These are phyloP conservation scores for Hemicrepidius hirtus DNA, from an alignment of 2,888 invertebrate species.

Conservation along the genomic window DNA sequence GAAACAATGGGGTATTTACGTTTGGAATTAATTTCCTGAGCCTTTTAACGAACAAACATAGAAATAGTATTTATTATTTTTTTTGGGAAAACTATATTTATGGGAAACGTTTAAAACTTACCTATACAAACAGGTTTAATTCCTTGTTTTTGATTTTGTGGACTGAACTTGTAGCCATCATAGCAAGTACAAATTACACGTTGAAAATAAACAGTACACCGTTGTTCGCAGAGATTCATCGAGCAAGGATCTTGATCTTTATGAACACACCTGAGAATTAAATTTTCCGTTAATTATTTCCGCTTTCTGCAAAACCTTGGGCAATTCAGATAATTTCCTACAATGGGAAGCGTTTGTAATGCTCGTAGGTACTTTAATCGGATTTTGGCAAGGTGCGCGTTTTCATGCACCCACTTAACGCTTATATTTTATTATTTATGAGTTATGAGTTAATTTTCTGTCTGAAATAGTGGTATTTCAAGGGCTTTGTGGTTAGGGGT, in stretches of 20 bases:
- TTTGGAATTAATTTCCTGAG: not conserved
- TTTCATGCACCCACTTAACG: slow-evolving; percentile 27
- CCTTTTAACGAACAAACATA: too few species aligned
- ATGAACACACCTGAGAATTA: slow-evolving; percentile 75
- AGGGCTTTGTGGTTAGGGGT: not conserved
- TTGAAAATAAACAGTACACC: slow-evolving; percentile 78
- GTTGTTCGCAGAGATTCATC: slow-evolving; percentile 79
- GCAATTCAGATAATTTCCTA: slow-evolving; percentile 11
- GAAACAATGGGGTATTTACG: slow-evolving; percentile 14
- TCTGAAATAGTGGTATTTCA: slow-evolving; percentile 5
- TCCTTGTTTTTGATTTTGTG: slow-evolving; percentile 75
- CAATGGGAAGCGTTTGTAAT: slow-evolving; percentile 30
- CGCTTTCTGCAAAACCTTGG: slow-evolving; percentile 41
- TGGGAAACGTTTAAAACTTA: too few species aligned
- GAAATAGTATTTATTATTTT: not conserved
- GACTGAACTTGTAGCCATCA: slow-evolving; percentile 77
- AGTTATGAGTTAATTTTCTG: slow-evolving; percentile 33
- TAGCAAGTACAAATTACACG: slow-evolving; percentile 80
- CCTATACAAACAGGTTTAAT: slow-evolving; percentile 79
- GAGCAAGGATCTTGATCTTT: slow-evolving; percentile 79
- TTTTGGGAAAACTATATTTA: not conserved
- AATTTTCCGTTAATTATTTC: slow-evolving; percentile 47
- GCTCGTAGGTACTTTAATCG: slow-evolving; percentile 25
- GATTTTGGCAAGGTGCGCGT: slow-evolving; percentile 28
- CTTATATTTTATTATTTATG: slow-evolving; percentile 29